Evolutionary conservation across 2,888 invertebrate species (phyloP).

Genomic region (Calameuta filiformis): DNA sequence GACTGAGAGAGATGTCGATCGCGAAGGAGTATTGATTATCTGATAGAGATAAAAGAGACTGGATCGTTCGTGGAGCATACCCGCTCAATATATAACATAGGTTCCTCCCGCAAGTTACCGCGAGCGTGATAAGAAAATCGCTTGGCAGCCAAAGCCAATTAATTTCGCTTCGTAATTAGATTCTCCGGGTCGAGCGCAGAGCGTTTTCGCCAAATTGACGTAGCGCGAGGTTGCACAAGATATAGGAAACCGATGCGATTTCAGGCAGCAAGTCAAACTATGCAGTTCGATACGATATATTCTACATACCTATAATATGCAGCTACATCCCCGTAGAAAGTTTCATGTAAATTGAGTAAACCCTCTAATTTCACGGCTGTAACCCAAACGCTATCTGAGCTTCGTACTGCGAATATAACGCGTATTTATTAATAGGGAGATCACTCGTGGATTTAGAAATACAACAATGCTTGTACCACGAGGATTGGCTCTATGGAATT

Average conservation of each 20-base stretch:
- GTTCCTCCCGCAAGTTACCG: neutral
- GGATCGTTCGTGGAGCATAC: neutral
- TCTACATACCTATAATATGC: neutral
- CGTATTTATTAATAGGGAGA: neutral
- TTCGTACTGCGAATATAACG: neutral
- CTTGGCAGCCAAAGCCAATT: neutral
- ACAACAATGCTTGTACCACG: neutral
- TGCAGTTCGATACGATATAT: neutral
- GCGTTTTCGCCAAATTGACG: neutral
- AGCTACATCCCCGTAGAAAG: neutral
- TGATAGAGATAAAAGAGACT: neutral
- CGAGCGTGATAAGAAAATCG: neutral
- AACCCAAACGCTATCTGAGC: neutral
- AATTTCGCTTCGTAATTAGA: neutral
- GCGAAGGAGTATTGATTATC: neutral
- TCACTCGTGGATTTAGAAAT: neutral
- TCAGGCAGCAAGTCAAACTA: neutral
- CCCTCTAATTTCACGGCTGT: neutral
- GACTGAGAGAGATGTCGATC: neutral
- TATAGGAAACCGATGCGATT: neutral
- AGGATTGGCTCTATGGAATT: neutral
- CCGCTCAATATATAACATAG: neutral
- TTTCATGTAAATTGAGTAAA: neutral
- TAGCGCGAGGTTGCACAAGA: neutral
- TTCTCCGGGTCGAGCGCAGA: neutral